Base-by-base conservation (phyloP, 2,113 vertebrate species). In the Prochilodus magdalenae region DNA sequence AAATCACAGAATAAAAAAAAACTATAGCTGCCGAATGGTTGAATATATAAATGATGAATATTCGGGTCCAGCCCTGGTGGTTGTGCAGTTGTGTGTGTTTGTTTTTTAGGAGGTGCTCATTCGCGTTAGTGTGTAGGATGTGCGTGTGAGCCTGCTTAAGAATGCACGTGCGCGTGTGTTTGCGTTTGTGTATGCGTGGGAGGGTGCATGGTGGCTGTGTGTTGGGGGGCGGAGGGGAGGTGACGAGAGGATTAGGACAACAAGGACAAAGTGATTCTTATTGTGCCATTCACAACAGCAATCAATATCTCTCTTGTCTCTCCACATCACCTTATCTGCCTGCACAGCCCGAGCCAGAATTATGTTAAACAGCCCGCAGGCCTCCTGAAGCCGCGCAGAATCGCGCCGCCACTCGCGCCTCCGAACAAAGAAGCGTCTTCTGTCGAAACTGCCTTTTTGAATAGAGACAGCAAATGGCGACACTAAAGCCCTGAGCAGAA, bases 331-430 rank as follows among this genome's bases (percentile, higher is more conserved):
- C 60, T 85, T 72, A 78, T 78, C 69, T 67, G 33, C 66, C 40
- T 67, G 16, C 62, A 30, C 69, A 53, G 70, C 77, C 63, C 44
- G 27, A 27, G 47, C 73, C 66, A 65, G 60, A 77, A 29, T 63
- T 77, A 77, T 72, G 57, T 10, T 77, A 72, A 72, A 69, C 80
- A 29, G 72, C 51, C 63, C 33, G 70, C 72, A 44, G 47, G 76
- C 49, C 55, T 70, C 27, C 36, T 24, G 78, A 80, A 49, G 40
- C 57, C n/a, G 13, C 49, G 57, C 69, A 63, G 78, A 73, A 30
- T 51, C 18, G 11, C 33, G 3, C 24, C 51, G 18, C 60, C 22
- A 22, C 26, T 69, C 22, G 18, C 40, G 13, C 18, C 12, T 3
- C 76, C n/a, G 60, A 78, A 79, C 59, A 79, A 79, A 83, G 70